Percentiles rank a stretch among this genome's conserved stretches.
These are phyloP conservation scores for Brotula barbata DNA, from an alignment of 2,797 vertebrate species.

Conservation along the genomic window DNA sequence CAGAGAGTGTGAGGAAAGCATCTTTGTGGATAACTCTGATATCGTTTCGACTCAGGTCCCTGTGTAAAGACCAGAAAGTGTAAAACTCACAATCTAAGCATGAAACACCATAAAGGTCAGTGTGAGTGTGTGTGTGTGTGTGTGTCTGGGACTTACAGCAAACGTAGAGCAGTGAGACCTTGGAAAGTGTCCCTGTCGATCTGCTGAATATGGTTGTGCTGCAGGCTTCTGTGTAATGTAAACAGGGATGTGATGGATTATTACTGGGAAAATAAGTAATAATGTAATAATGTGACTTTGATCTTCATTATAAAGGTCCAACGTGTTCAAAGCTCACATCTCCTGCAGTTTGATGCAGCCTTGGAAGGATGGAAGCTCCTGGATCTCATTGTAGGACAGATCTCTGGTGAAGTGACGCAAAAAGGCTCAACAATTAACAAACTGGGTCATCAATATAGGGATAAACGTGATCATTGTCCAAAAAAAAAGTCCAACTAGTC, in stretches of 20 bases:
- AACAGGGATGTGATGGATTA: slow-evolving; percentile 17
- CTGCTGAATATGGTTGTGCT: slow-evolving; percentile 89
- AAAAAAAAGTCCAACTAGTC: too few species aligned
- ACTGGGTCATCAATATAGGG: too few species aligned
- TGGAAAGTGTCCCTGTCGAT: slow-evolving; percentile 88
- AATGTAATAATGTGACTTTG: too few species aligned
- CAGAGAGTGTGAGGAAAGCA: slow-evolving; percentile 85
- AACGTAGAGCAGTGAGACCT: slow-evolving; percentile 84
- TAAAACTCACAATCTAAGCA: slow-evolving; percentile 18
- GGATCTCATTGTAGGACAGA: slow-evolving; percentile 92
- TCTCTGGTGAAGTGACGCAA: slow-evolving; percentile 79
- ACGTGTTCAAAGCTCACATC: slow-evolving; percentile 84
- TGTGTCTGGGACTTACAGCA: slow-evolving; percentile 86
- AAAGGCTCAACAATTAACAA: slow-evolving; percentile 1
- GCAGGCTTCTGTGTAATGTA: slow-evolving; percentile 84
- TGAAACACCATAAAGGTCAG: neutral
- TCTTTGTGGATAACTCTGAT: slow-evolving; percentile 88
- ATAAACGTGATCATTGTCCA: too few species aligned
- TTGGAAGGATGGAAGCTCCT: slow-evolving; percentile 86
- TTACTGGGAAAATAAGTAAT: neutral
- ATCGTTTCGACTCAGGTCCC: slow-evolving; percentile 93
- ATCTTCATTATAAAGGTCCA: slow-evolving; percentile 1
- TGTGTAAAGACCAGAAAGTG: slow-evolving; percentile 65
- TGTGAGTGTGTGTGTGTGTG: neutral
- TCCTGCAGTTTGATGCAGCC: slow-evolving; percentile 90